phyloP scores from a whole-genome alignment of 2,797 vertebrate species.

The Eremophila alpestris region DNA sequence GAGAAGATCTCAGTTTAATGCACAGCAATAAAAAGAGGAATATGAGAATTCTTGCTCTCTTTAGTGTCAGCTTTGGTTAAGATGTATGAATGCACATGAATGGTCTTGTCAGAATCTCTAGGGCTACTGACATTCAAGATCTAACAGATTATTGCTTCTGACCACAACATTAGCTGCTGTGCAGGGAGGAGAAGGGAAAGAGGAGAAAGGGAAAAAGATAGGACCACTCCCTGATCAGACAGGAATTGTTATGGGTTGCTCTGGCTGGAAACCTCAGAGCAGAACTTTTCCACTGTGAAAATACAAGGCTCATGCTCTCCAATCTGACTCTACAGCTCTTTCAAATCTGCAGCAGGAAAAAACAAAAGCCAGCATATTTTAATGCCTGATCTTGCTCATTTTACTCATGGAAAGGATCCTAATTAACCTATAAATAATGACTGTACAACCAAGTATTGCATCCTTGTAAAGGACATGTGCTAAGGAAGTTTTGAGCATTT shows the following conservation, averaged over 20 bases:
- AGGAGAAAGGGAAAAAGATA: neutral
- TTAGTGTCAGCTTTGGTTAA: constrained; percentile 67
- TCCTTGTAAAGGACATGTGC: neutral
- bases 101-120: constrained; percentile 56
- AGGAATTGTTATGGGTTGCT: neutral
- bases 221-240: neutral
- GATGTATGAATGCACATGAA: constrained; percentile 63
- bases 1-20: constrained; percentile 36
- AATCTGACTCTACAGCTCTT: neutral
- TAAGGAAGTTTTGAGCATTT: neutral
- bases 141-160: constrained; percentile 53
- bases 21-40: constrained; percentile 30
- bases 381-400: neutral
- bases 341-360: constrained; percentile 8
- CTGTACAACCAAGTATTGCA: neutral
- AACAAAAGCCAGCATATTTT: neutral
- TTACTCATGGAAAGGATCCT: neutral
- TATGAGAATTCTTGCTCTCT: constrained; percentile 59
- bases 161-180: constrained; percentile 34
- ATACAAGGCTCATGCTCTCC: neutral
- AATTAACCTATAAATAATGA: neutral
- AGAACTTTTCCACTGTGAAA: constrained; percentile 8
- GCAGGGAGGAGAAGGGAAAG: neutral
- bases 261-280: neutral
- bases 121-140: constrained; percentile 61